Conservation (phyloP, 2,113 vertebrate genomes). For the Pimephales promelas region DNA sequence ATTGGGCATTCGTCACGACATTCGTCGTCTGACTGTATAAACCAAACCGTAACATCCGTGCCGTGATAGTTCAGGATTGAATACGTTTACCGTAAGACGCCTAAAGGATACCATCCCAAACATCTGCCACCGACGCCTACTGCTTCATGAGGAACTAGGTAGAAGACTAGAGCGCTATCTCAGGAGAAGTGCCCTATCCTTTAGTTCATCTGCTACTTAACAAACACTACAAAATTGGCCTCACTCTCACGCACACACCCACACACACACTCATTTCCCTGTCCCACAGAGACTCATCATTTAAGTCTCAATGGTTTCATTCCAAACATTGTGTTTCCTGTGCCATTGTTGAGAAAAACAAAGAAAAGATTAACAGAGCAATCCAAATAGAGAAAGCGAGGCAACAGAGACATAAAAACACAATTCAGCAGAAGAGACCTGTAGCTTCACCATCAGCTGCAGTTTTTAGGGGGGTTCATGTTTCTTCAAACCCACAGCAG, state of each 20-base stretch:
- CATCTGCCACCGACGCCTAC: neutral
- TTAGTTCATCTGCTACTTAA: neutral
- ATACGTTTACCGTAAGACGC: no score
- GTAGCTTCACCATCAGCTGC: neutral
- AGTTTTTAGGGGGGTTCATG: no score
- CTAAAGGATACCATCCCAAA: no score
- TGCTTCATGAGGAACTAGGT: neutral
- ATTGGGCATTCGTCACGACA: no score
- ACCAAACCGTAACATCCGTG: no score
- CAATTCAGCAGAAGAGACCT: neutral
- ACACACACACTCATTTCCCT: neutral
- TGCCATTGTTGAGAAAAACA: conserved; percentile 9
- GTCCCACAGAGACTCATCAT: neutral
- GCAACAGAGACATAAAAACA: neutral
- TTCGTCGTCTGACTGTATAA: no score
- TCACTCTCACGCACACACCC: neutral
- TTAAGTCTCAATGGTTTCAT: neutral
- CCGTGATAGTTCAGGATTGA: no score
- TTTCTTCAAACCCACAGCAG: no score
- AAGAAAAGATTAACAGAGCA: conserved; percentile 10
- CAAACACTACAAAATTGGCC: neutral
- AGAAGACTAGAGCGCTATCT: neutral
- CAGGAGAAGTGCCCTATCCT: neutral
- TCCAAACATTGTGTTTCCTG: neutral
- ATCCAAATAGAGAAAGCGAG: neutral